Conservation (phyloP, 2,888 invertebrate species). For the Machimus rusticus region DNA sequence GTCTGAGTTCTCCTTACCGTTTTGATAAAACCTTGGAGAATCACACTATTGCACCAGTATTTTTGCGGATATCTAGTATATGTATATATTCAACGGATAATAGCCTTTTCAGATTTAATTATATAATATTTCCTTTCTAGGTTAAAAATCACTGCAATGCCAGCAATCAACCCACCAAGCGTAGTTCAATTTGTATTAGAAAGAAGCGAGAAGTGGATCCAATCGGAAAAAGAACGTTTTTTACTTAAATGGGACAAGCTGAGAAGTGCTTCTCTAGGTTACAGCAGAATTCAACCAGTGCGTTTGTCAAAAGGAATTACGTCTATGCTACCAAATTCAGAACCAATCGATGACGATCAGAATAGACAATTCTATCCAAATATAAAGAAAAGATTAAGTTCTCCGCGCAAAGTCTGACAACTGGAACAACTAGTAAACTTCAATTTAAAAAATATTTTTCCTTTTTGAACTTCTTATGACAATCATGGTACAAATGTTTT, state of each 20-base stretch:
- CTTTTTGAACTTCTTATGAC: too few species aligned
- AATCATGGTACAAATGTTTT: too few species aligned
- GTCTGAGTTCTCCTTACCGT: too few species aligned
- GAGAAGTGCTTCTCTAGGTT: background rate
- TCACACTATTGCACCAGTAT: too few species aligned
- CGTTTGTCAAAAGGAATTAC: background rate
- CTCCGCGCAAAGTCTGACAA: background rate
- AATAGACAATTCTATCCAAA: background rate
- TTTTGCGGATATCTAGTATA: too few species aligned
- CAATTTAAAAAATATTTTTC: too few species aligned
- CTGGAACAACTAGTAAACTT: background rate
- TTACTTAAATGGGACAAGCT: background rate
- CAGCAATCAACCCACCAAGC: background rate
- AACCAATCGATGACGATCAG: background rate
- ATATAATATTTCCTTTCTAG: background rate
- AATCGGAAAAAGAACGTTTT: background rate
- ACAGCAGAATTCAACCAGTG: background rate
- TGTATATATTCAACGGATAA: too few species aligned
- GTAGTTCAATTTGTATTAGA: background rate
- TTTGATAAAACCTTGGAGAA: too few species aligned
- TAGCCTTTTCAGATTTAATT: background rate
- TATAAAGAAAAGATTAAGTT: background rate
- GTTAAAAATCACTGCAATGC: background rate
- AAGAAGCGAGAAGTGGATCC: background rate
- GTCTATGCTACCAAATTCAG: background rate